These are phyloP conservation scores for Galerucella pusilla DNA, from an alignment of 2,888 invertebrate species.

Conservation along the genomic window DNA sequence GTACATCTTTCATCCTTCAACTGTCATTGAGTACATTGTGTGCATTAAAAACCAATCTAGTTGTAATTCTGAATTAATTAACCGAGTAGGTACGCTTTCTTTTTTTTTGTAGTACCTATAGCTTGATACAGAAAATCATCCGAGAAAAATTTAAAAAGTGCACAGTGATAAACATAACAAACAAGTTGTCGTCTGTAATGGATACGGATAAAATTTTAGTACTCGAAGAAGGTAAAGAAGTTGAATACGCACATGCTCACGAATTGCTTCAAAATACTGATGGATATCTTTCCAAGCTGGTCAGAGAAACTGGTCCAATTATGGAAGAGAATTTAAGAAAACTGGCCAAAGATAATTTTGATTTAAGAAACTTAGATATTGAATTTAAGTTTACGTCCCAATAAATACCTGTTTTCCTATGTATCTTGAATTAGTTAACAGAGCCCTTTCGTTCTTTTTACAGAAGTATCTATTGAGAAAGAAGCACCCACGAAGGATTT, in stretches of 20 bases:
- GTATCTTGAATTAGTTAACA: too few relatives aligned
- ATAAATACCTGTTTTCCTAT: neutral
- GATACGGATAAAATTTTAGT: slow-evolving; percentile 80
- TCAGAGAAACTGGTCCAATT: slow-evolving; percentile 58
- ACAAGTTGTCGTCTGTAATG: slow-evolving; percentile 86
- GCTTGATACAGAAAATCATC: slow-evolving; percentile 81
- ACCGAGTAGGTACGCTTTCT: too few relatives aligned
- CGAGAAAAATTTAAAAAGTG: slow-evolving; percentile 78
- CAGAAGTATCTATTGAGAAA: too few relatives aligned
- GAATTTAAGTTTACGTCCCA: slow-evolving; percentile 17
- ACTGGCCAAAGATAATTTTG: slow-evolving; percentile 52
- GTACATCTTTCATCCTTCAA: too few relatives aligned
- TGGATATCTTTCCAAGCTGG: slow-evolving; percentile 60
- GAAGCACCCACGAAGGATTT: too few relatives aligned
- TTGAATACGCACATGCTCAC: slow-evolving; percentile 69
- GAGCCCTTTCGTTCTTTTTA: too few relatives aligned
- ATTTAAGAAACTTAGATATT: slow-evolving; percentile 36
- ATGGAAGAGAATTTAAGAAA: slow-evolving; percentile 54
- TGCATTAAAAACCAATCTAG: too few relatives aligned
- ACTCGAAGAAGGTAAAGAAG: slow-evolving; percentile 68
- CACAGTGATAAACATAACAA: slow-evolving; percentile 86
- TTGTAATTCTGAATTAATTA: too few relatives aligned
- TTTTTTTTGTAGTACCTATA: slow-evolving; percentile 73
- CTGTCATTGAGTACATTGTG: too few relatives aligned
- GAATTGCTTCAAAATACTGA: slow-evolving; percentile 58